Evolutionary conservation across 2,797 vertebrate species (phyloP).

Genomic region (Percopsis omiscomaycus): DNA sequence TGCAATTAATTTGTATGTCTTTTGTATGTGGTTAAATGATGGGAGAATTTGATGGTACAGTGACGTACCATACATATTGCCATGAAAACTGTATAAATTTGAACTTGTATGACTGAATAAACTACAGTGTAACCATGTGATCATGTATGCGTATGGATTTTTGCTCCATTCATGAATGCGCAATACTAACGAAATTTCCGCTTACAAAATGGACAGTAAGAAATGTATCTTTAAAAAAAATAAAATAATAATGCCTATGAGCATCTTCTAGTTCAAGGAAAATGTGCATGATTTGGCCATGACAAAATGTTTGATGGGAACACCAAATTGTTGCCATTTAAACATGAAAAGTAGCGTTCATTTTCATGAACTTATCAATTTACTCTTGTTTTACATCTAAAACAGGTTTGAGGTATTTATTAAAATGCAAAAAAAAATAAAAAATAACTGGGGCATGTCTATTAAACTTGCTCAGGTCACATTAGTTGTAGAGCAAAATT

Average conservation of each 20-base stretch:
- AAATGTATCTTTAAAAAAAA: too few species aligned
- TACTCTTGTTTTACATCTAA: neutral
- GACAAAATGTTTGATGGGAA: too few species aligned
- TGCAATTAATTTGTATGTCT: conserved; percentile 85
- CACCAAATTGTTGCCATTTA: too few species aligned
- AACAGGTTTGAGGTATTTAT: neutral
- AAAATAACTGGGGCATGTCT: neutral
- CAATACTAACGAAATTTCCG: too few species aligned
- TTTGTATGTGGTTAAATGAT: conserved; percentile 73
- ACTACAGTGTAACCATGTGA: conserved; percentile 70
- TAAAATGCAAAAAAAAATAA: neutral
- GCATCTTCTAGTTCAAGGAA: too few species aligned
- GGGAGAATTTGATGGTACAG: conserved; percentile 71
- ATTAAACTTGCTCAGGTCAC: neutral
- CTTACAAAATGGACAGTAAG: too few species aligned
- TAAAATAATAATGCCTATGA: too few species aligned
- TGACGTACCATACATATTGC: conserved; percentile 60
- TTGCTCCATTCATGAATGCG: too few species aligned
- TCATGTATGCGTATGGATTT: neutral
- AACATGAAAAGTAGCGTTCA: too few species aligned
- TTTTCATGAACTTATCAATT: too few species aligned
- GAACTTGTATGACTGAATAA: conserved; percentile 82
- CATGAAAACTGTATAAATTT: conserved; percentile 73
- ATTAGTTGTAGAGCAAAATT: too few species aligned
- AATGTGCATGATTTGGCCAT: too few species aligned